Evolutionary conservation across 2,797 vertebrate species (phyloP).

Genomic region (Characodon lateralis): DNA sequence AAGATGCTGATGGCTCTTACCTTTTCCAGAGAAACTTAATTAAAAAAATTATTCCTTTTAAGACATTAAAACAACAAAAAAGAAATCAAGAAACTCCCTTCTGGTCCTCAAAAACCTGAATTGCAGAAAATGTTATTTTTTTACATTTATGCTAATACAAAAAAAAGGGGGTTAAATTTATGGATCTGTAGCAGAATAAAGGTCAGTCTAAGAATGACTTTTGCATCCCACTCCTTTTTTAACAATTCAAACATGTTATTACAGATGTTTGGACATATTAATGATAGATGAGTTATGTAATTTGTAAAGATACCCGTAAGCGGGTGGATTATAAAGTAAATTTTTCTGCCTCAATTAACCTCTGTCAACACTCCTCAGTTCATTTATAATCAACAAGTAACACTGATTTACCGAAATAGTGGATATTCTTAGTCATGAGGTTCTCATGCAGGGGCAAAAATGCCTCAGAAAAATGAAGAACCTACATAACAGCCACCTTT

Average conservation of each 20-base stretch:
- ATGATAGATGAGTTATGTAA: background rate
- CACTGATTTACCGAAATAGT: background rate
- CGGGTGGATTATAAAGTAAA: background rate
- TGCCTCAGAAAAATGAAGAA: background rate
- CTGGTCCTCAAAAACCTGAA: no score
- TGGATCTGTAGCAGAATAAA: background rate
- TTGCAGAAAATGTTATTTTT: no score
- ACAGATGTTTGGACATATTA: background rate
- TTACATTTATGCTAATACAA: no score
- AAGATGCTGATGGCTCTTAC: no score
- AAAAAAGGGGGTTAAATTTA: background rate
- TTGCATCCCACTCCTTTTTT: background rate
- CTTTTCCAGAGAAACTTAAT: no score
- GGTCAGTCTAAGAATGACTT: background rate
- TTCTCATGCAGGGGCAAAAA: background rate
- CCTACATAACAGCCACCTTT: background rate
- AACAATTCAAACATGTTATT: background rate
- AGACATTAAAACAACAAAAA: no score
- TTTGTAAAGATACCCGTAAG: background rate
- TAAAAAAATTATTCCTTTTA: no score
- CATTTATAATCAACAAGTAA: no score
- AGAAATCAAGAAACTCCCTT: no score
- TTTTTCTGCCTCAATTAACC: background rate
- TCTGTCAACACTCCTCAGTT: background rate
- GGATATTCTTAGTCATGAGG: background rate